Percentiles rank a stretch among this genome's conserved stretches.
These are phyloP conservation scores for Nothobranchius furzeri DNA, from an alignment of 2,113 vertebrate species.

Conservation along the genomic window DNA sequence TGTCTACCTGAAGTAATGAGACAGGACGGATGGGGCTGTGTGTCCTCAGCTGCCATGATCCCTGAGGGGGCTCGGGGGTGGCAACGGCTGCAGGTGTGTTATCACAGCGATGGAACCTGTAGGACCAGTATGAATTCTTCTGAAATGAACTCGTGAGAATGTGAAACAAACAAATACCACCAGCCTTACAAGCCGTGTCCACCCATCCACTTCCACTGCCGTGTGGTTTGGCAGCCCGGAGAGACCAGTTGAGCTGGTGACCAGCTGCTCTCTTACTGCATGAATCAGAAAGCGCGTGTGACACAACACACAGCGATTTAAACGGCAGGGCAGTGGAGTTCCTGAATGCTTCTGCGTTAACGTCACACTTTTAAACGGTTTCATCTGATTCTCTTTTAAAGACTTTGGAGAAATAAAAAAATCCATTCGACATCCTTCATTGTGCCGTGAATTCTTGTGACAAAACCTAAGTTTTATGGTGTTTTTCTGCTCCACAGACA, in stretches of 20 bases:
- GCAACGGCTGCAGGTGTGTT: slow-evolving; percentile 52
- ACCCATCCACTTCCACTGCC: slow-evolving; percentile 3
- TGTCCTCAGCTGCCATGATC: slow-evolving; percentile 1
- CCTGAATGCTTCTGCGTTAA: not conserved
- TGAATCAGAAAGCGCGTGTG: not conserved
- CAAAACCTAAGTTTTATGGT: not conserved
- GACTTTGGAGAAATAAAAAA: too few relatives aligned
- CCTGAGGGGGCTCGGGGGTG: slow-evolving; percentile 8
- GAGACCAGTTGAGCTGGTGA: slow-evolving; percentile 47
- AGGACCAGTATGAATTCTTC: slow-evolving; percentile 67
- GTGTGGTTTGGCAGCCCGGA: slow-evolving; percentile 22
- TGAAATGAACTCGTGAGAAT: slow-evolving; percentile 51
- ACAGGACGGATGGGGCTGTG: slow-evolving; percentile 32
- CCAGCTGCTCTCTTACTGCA: slow-evolving; percentile 8
- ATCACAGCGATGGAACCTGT: slow-evolving; percentile 62
- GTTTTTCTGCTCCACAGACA: slow-evolving; percentile 76
- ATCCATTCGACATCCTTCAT: too few relatives aligned
- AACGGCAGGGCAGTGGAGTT: not conserved
- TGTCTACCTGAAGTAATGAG: slow-evolving; percentile 43
- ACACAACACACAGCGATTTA: slow-evolving; percentile 2
- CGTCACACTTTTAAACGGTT: not conserved
- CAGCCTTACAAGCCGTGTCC: slow-evolving; percentile 25
- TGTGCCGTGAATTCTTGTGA: not conserved
- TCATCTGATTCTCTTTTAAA: too few relatives aligned
- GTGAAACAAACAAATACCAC: slow-evolving; percentile 20